Percentiles rank a stretch among this genome's conserved stretches.
Conservation (phyloP, 1,140 invertebrate genomes). For the Colletes gigas region DNA sequence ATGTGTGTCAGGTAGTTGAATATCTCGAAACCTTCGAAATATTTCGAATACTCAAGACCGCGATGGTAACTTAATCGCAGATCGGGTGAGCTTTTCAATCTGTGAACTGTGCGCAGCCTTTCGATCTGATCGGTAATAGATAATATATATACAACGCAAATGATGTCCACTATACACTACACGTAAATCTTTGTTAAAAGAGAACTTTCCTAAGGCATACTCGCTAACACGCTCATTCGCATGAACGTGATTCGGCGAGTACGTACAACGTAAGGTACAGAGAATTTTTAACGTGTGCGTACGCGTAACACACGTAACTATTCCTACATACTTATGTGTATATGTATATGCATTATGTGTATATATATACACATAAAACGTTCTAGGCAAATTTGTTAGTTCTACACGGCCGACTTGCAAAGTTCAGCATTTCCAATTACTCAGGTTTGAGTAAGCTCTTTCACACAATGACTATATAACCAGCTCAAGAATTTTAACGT, state of each 20-base stretch:
- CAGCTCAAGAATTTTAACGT: conserved; percentile 28
- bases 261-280: conserved; percentile 10
- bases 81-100: conserved; percentile 35
- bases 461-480: conserved; percentile 6
- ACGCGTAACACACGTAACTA: conserved; percentile 3
- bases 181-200: conserved; percentile 30
- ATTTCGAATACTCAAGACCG: conserved; percentile 36
- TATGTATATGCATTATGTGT: background rate
- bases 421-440: conserved; percentile 38
- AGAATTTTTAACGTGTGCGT: conserved; percentile 28
- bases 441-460: conserved; percentile 2
- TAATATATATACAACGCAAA: conserved; percentile 24
- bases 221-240: conserved; percentile 13
- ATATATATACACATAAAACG: background rate
- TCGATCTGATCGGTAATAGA: conserved; percentile 31
- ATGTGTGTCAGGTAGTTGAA: conserved; percentile 67
- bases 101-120: conserved; percentile 29
- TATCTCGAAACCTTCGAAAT: conserved; percentile 36
- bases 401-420: conserved; percentile 32
- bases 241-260: background rate
- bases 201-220: conserved; percentile 37
- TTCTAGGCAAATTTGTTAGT: conserved; percentile 38
- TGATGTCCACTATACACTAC: conserved; percentile 35
- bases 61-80: conserved; percentile 36
- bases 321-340: conserved; percentile 30